These are phyloP conservation scores for Drosophila falleni DNA, from an alignment of 2,888 invertebrate genomes.

Conservation along the genomic window DNA sequence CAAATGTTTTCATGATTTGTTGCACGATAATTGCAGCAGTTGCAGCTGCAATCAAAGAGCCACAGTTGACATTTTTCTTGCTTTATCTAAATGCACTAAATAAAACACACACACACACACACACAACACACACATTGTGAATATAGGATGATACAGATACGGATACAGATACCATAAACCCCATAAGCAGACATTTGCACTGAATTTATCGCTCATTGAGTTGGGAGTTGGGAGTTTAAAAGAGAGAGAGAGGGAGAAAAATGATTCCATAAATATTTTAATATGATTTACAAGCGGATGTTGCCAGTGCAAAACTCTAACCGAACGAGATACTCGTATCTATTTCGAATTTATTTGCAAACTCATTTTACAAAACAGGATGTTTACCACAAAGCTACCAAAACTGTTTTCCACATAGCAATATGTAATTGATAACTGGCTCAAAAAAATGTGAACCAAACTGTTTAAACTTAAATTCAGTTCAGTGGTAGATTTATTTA, in stretches of 20 bases:
- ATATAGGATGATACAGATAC: constrained; percentile 9
- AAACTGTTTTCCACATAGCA: constrained; percentile 31
- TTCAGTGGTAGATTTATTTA: not conserved
- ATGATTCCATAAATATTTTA: constrained; percentile 70
- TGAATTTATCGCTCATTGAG: constrained; percentile 56
- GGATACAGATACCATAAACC: constrained; percentile 18
- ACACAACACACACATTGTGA: constrained; percentile 1
- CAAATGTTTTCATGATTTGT: constrained; percentile 70
- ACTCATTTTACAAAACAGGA: constrained; percentile 54
- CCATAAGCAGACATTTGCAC: constrained; percentile 39
- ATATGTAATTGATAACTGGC: constrained; percentile 10
- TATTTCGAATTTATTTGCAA: constrained; percentile 32
- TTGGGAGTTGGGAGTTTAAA: not conserved
- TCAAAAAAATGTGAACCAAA: not conserved
- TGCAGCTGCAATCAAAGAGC: constrained; percentile 52
- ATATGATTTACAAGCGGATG: constrained; percentile 77
- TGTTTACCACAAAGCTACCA: constrained; percentile 50
- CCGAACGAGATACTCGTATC: constrained; percentile 32
- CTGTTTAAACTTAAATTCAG: not conserved
- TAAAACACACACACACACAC: constrained; percentile 42
- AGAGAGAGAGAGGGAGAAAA: constrained; percentile 11
- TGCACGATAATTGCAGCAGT: constrained; percentile 75
- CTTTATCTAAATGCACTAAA: constrained; percentile 76
- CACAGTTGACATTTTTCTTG: constrained; percentile 75
- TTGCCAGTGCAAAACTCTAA: constrained; percentile 31